Conservation (phyloP, 2,888 invertebrate genomes). For the Melitaea athalia region DNA sequence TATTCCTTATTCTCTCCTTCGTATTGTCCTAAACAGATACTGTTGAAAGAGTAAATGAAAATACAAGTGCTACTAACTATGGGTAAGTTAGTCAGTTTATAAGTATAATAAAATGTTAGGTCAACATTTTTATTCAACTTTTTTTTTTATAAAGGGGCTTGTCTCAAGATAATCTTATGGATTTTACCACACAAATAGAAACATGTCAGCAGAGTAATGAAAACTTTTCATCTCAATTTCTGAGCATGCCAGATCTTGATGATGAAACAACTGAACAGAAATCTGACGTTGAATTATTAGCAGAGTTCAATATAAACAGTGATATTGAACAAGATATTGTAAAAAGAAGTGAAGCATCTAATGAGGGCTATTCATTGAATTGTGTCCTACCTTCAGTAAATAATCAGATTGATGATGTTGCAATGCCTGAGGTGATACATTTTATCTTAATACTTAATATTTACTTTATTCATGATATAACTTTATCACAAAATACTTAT, state of each 20-base stretch:
- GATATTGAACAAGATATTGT: conserved; percentile 58
- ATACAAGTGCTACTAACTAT: conserved; percentile 26
- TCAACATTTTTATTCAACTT: neutral
- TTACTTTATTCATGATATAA: conserved; percentile 8
- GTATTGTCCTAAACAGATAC: conserved; percentile 23
- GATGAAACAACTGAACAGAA: conserved; percentile 51
- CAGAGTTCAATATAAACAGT: conserved; percentile 69
- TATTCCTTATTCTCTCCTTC: conserved; percentile 14
- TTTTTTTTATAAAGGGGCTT: conserved; percentile 51
- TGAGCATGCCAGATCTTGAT: conserved; percentile 73
- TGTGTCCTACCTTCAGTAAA: conserved; percentile 74
- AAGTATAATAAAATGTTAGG: neutral
- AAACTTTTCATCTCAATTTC: conserved; percentile 59
- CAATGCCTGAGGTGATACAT: conserved; percentile 60
- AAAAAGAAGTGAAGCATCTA: conserved; percentile 51
- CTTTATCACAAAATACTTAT: neutral
- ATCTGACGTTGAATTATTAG: conserved; percentile 62
- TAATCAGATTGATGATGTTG: conserved; percentile 68
- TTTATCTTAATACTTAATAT: neutral
- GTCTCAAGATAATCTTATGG: conserved; percentile 56
- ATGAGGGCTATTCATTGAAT: conserved; percentile 62
- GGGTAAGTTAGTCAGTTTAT: conserved; percentile 39
- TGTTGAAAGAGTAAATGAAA: conserved; percentile 22
- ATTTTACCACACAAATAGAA: conserved; percentile 55
- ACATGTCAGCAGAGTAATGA: conserved; percentile 58